Base-by-base conservation (phyloP, 2,888 invertebrate species). In the Brenthis daphne region DNA sequence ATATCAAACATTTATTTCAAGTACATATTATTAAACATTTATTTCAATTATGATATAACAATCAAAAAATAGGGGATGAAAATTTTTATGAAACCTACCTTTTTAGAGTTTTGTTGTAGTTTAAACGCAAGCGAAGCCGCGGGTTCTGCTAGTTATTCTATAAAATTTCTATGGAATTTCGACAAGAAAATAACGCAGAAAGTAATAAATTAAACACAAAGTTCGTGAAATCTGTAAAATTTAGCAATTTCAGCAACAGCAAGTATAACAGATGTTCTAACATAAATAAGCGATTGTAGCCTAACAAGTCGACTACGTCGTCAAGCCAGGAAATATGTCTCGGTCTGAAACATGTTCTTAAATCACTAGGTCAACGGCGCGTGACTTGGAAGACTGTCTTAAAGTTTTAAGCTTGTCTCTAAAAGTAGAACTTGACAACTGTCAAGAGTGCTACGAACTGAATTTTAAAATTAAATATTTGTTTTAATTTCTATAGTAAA, bases 351-450 rank as follows among this genome's bases (percentile, higher is more conserved):
- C 70, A 69, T 72, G 68, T 72, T 71, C 75, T 73, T 75, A 73
- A 75, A 76, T 73, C 75, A 76, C 68, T 64, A 58, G 70, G 67
- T 71, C 73, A 74, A 70, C 75, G 70, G 75, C 70, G 75, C 75
- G 74, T 74, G 76, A 75, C 73, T 73, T 74, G 74, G 55, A 64
- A 70, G 67, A 65, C 69, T 67, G 70, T 73, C 73, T 70, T 69
- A 73, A 69, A 73, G 73, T 74, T 75, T 75, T 73, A 72, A 72
- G 70, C 67, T 60, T 33, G 50, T 29, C 68, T 73, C 67, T 56
- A 65, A 68, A 63, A 55, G 67, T 50, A 60, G 47, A 57, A 64
- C 63, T 63, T 68, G 69, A 73, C 67, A 68, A 70, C 64, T 67
- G 68, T 50, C 67, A 43, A 63, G 68, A 64, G 54, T 51, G 58